Evolutionary conservation across 2,888 invertebrate species (phyloP).

Genomic region (Folsomia manolachei): DNA sequence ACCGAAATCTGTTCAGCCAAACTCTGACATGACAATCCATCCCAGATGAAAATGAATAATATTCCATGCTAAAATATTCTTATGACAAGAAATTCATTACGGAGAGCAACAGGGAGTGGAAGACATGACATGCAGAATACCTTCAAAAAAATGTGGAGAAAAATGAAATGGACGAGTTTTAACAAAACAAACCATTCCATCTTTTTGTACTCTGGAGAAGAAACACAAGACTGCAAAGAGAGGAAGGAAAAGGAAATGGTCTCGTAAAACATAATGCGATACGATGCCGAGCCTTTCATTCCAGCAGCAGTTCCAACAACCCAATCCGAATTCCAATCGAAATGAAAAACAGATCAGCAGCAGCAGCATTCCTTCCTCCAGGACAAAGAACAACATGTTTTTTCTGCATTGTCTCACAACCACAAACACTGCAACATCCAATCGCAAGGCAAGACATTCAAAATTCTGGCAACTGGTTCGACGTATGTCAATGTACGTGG

Average conservation of each 20-base stretch:
- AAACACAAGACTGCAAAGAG: neutral
- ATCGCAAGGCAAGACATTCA: too few relatives aligned
- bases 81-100: neutral
- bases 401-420: constrained; percentile 12
- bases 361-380: too few relatives aligned
- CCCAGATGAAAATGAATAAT: neutral
- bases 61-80: neutral
- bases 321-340: constrained; percentile 11
- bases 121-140: neutral
- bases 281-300: neutral
- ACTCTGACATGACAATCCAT: too few relatives aligned
- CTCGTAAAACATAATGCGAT: neutral
- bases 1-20: too few relatives aligned
- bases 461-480: too few relatives aligned
- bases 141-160: neutral
- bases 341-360: constrained; percentile 1
- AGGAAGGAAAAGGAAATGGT: neutral
- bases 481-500: too few relatives aligned
- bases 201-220: too few relatives aligned
- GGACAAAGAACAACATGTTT: constrained; percentile 6
- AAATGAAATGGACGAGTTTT: too few relatives aligned
- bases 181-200: neutral
- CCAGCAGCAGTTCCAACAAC: neutral
- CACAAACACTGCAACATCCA: neutral
- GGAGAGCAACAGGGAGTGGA: neutral